Evolutionary conservation across 2,797 vertebrate species (phyloP).

Genomic region (Masticophis lateralis): DNA sequence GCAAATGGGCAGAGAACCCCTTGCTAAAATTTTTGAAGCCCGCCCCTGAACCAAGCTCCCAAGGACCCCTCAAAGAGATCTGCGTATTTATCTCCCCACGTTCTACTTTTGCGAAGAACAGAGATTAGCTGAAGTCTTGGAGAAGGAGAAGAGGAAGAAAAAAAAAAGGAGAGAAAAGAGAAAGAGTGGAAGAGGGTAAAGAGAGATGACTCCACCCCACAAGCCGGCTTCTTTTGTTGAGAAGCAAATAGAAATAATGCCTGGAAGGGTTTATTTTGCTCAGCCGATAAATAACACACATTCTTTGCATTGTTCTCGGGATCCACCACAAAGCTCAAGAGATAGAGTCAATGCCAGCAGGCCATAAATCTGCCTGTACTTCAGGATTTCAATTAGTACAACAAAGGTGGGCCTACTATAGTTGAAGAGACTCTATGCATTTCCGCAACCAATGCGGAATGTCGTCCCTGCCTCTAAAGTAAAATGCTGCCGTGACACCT

Average conservation of each 20-base stretch:
- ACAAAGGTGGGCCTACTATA: background rate
- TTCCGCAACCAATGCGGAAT: background rate
- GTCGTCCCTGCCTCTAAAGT: background rate
- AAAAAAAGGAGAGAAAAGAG: background rate
- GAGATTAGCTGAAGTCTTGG: background rate
- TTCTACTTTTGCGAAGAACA: constrained; percentile 29
- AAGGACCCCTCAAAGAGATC: background rate
- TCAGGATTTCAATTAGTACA: background rate
- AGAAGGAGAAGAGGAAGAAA: background rate
- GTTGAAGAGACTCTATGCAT: background rate
- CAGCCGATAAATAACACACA: background rate
- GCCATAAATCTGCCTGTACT: fast-evolving
- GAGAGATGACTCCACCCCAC: background rate
- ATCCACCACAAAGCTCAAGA: fast-evolving
- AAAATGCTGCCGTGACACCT: background rate
- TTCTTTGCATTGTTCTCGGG: fast-evolving
- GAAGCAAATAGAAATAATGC: fast-evolving
- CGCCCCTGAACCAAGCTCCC: background rate
- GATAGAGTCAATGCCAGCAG: fast-evolving
- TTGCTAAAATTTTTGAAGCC: no score
- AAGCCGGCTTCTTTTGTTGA: constrained; percentile 14
- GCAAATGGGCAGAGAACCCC: no score
- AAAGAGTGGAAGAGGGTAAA: no score
- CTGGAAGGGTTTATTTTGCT: background rate
- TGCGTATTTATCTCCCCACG: background rate